Conservation (phyloP, 2,797 vertebrate genomes). For the Pygocentrus nattereri region DNA sequence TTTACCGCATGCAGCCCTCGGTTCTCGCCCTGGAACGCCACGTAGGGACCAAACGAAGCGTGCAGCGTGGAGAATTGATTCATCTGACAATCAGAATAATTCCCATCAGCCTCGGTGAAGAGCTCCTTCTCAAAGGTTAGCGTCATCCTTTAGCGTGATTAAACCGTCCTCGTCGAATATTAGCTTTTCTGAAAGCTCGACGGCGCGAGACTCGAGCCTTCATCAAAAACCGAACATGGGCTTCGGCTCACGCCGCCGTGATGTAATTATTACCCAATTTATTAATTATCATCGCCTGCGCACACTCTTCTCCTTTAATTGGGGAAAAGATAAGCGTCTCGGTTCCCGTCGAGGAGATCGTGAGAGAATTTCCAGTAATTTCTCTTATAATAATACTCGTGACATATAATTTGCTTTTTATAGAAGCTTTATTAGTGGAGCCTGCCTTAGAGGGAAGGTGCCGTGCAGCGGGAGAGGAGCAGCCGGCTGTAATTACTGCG, state of each 20-base stretch:
- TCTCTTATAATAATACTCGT: slow-evolving; percentile 37
- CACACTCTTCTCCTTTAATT: slow-evolving; percentile 33
- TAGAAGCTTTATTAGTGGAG: slow-evolving; percentile 30
- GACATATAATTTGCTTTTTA: slow-evolving; percentile 47
- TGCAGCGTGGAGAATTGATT: slow-evolving; percentile 53
- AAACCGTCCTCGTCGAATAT: slow-evolving; percentile 30
- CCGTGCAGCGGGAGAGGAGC: slow-evolving; percentile 14
- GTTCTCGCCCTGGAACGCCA: too few relatives aligned
- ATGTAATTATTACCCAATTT: slow-evolving; percentile 39
- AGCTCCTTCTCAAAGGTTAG: slow-evolving; percentile 41
- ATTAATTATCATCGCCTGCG: slow-evolving; percentile 37
- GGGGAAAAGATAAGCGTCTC: slow-evolving; percentile 31
- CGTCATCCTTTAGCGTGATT: slow-evolving; percentile 29
- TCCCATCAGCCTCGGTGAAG: slow-evolving; percentile 28
- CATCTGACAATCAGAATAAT: slow-evolving; percentile 53
- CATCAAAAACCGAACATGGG: too few relatives aligned
- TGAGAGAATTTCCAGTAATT: slow-evolving; percentile 33
- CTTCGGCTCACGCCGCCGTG: slow-evolving; percentile 3
- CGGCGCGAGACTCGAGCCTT: slow-evolving; percentile 25
- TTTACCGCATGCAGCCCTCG: neutral
- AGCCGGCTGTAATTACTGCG: slow-evolving; percentile 35
- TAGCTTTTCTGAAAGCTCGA: neutral
- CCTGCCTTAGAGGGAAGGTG: slow-evolving; percentile 38
- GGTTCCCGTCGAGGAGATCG: slow-evolving; percentile 26
- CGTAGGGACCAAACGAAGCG: neutral